phyloP scores from a whole-genome alignment of 1,140 invertebrate genomes.

The Ladona fulva region DNA sequence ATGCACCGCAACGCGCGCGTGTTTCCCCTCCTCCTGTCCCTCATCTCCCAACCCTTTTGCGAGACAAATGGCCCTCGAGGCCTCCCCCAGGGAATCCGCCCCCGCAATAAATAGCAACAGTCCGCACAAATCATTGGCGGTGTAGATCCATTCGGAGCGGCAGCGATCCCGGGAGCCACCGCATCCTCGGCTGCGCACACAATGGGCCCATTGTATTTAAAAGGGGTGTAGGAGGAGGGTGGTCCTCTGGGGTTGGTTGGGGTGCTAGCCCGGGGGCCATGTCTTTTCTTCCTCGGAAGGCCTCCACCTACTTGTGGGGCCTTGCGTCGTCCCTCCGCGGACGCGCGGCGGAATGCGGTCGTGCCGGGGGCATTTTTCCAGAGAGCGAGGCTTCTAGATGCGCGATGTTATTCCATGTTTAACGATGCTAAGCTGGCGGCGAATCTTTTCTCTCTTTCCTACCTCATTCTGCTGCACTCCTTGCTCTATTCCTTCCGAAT shows the following conservation, averaged over 20 bases:
- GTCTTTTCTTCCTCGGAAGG: neutral
- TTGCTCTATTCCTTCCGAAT: too few relatives aligned
- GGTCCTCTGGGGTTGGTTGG: neutral
- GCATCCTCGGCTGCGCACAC: neutral
- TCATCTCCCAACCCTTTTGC: neutral
- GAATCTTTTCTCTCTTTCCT: slow-evolving; percentile 13
- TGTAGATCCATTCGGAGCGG: neutral
- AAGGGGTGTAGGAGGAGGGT: neutral
- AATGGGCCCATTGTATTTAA: slow-evolving; percentile 5
- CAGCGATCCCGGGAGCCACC: neutral
- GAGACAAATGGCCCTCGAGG: slow-evolving; percentile 1
- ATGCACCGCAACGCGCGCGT: neutral
- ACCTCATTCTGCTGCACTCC: neutral
- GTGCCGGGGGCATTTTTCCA: neutral
- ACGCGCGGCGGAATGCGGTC: neutral
- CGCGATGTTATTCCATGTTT: slow-evolving; percentile 11
- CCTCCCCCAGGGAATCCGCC: neutral
- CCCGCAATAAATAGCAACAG: neutral
- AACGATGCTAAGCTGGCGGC: too few relatives aligned
- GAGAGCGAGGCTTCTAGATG: neutral
- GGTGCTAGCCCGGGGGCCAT: neutral
- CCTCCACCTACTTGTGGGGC: slow-evolving; percentile 15
- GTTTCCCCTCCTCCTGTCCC: neutral
- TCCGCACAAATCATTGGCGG: neutral
- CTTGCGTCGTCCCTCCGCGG: slow-evolving; percentile 1